These are phyloP conservation scores for Calephelis nemesis DNA, from an alignment of 1,140 invertebrate genomes.

Conservation along the genomic window DNA sequence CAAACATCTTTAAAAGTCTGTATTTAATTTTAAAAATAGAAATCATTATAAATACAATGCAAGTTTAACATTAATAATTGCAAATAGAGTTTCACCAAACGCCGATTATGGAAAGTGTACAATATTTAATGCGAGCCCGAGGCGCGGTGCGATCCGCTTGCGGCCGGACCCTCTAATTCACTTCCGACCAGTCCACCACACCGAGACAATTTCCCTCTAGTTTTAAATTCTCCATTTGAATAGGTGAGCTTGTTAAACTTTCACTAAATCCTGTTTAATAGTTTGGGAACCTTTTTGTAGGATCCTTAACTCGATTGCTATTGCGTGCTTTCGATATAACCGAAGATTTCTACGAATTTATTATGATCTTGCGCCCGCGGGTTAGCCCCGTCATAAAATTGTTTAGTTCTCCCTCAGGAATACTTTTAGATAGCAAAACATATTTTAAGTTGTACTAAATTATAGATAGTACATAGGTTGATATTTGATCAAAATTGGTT, in stretches of 20 bases:
- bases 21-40: no score
- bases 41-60: no score
- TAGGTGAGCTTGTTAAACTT: slow-evolving; percentile 68
- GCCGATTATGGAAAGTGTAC: background rate
- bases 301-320: background rate
- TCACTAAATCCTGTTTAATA: slow-evolving; percentile 56
- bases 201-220: slow-evolving; percentile 57
- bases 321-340: background rate
- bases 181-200: slow-evolving; percentile 45
- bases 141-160: slow-evolving; percentile 36
- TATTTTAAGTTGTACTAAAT: no score
- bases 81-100: background rate
- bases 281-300: slow-evolving; percentile 34
- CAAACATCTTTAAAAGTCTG: no score
- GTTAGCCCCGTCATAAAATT: no score
- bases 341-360: no score
- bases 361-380: no score
- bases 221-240: slow-evolving; percentile 65
- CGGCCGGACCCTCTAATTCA: slow-evolving; percentile 63
- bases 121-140: slow-evolving; percentile 1
- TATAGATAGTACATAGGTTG: no score
- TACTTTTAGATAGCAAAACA: no score
- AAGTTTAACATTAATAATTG: no score
- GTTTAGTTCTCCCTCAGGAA: no score
- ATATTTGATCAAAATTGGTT: no score